Conservation (phyloP, 2,888 invertebrate species). For the Drosophila parthenogenetica region DNA sequence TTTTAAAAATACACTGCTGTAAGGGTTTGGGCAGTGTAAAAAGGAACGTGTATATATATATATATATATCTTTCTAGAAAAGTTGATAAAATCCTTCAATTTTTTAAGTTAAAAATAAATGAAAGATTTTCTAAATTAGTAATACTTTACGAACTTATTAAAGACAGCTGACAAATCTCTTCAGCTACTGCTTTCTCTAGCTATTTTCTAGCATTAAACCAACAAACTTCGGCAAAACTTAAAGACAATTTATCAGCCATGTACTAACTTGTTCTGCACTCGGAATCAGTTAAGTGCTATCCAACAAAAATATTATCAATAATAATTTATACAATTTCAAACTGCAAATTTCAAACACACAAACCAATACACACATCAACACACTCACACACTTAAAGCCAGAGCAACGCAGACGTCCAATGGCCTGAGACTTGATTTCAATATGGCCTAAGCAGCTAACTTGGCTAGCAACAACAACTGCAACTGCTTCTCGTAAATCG, state of each 20-base stretch:
- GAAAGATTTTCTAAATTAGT: too few relatives aligned
- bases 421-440: slow-evolving; percentile 48
- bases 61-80: too few relatives aligned
- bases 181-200: neutral
- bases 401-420: slow-evolving; percentile 11
- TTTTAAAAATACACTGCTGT: too few relatives aligned
- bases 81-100: too few relatives aligned
- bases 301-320: slow-evolving; percentile 73
- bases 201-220: neutral
- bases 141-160: neutral
- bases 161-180: slow-evolving; percentile 4
- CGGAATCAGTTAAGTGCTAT: slow-evolving; percentile 58
- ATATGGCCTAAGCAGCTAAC: slow-evolving; percentile 57
- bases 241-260: slow-evolving; percentile 27
- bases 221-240: slow-evolving; percentile 58
- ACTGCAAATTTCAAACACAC: slow-evolving; percentile 53
- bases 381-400: neutral
- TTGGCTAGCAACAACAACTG: slow-evolving; percentile 49
- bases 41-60: too few relatives aligned
- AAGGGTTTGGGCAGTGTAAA: too few relatives aligned
- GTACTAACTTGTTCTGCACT: slow-evolving; percentile 29
- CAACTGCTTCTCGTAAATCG: slow-evolving; percentile 75
- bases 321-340: slow-evolving; percentile 71
- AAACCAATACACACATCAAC: neutral
- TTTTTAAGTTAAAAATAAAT: too few relatives aligned